Base-by-base conservation (phyloP, 2,797 vertebrate genomes). In the Hippoglossus hippoglossus region DNA sequence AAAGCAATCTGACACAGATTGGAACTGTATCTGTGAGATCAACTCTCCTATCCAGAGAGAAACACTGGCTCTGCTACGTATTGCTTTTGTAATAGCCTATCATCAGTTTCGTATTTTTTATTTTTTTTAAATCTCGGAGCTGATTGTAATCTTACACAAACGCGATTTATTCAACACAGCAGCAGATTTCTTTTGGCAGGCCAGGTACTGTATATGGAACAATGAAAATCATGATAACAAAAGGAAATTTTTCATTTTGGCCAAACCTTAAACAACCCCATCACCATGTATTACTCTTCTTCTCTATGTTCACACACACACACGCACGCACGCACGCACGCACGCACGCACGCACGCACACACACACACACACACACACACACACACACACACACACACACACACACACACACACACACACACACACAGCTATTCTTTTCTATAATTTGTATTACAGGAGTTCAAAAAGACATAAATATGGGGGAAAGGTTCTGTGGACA, bases 81-180 rank as follows among this genome's bases (percentile, higher is more conserved):
- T 76, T 82, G 59, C 60, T 72, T 85, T 75, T 79, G 50, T 72
- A 78, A 86, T 63, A 76, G 73, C 51, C 61, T 69, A 73, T 77
- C 73, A 70, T 86, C 75, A 54, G 54, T 69, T 78, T 58, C 47
- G 52, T 75, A 16, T 71, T 72, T 62, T 70, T 81, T 54, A 64
- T 26, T 66, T 64, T 55, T 68, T 80, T 9, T 21, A 6, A 52
- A 81, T 83, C 81, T 74, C 11, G 24, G 49, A 67, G 56, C 39
- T 62, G 80, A 88, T 85, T 80, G 51, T 63, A 24, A 84, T 87
- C 82, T 71, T 47, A 61, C 44, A 74, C 72, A 77, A 83, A 87
- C 55, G 18, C 64, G 13, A 71, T 63, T 73, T 63, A 73, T 73
- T 78, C 46, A 57, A 26, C 36, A 34, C 39, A 80, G 58, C 4